These are phyloP conservation scores for Cantharis flavilabris DNA, from an alignment of 2,888 invertebrate species.

Conservation along the genomic window DNA sequence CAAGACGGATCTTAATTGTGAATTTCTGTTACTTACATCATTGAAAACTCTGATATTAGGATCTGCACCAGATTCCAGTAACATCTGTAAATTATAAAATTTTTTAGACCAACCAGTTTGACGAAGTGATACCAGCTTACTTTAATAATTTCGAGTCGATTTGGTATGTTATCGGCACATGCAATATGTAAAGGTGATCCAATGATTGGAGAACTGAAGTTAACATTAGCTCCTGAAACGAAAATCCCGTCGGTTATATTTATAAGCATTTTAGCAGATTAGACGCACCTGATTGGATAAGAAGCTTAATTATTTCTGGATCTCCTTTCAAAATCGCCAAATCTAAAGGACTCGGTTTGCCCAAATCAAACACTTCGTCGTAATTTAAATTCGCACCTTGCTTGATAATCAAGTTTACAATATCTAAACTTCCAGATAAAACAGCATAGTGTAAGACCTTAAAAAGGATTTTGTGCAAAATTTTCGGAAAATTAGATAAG, in stretches of 20 bases:
- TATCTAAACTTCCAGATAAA: slow-evolving; percentile 72
- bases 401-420: slow-evolving; percentile 79
- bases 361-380: slow-evolving; percentile 62
- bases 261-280: too few relatives aligned
- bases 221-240: slow-evolving; percentile 73
- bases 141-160: slow-evolving; percentile 59
- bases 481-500: background rate
- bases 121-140: slow-evolving; percentile 35
- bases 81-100: slow-evolving; percentile 56
- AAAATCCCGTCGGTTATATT: background rate
- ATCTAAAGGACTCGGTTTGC: slow-evolving; percentile 75
- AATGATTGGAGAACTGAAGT: slow-evolving; percentile 78
- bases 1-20: slow-evolving; percentile 74
- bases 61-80: slow-evolving; percentile 73
- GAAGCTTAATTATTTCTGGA: slow-evolving; percentile 69
- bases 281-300: slow-evolving; percentile 68
- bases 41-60: slow-evolving; percentile 76
- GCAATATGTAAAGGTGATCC: slow-evolving; percentile 84
- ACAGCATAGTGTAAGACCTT: slow-evolving; percentile 83
- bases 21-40: slow-evolving; percentile 70
- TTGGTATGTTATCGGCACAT: slow-evolving; percentile 77
- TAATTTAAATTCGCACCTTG: slow-evolving; percentile 79
- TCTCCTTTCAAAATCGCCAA: slow-evolving; percentile 84
- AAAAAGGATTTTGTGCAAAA: slow-evolving; percentile 15
- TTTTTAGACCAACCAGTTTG: background rate